Conservation (phyloP, 2,797 vertebrate genomes). For the Onychomys torridus region DNA sequence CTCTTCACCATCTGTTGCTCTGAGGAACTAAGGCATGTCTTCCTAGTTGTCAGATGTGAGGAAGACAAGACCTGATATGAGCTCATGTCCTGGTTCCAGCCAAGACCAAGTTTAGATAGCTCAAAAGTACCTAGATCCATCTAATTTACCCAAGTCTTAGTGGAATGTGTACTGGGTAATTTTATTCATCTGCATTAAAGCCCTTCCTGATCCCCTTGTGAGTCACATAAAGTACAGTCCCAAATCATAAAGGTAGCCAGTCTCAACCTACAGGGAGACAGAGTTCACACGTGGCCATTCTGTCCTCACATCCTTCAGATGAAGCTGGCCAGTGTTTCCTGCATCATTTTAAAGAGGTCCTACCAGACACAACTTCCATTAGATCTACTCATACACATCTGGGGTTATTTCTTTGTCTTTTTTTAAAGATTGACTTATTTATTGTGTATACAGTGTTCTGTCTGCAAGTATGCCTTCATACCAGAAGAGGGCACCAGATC, state of each 20-base stretch:
- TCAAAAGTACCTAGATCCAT: background rate
- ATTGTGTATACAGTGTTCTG: too few relatives aligned
- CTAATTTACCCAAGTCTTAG: background rate
- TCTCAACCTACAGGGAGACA: background rate
- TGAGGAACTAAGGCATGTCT: background rate
- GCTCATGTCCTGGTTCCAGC: background rate
- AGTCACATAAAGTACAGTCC: background rate
- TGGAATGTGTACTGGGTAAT: too few relatives aligned
- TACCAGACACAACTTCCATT: background rate
- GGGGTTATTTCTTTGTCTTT: background rate
- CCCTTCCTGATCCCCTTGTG: background rate
- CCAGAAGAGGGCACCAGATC: too few relatives aligned
- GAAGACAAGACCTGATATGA: background rate
- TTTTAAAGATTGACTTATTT: too few relatives aligned
- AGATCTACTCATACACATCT: too few relatives aligned
- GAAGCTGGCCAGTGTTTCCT: rapidly evolving
- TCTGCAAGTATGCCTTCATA: too few relatives aligned
- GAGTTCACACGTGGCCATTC: background rate
- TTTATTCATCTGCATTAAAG: background rate
- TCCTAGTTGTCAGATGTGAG: background rate
- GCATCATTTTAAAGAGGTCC: background rate
- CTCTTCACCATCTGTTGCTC: background rate
- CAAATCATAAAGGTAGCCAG: background rate
- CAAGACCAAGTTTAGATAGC: background rate
- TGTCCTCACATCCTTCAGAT: background rate